Percentiles rank a stretch among this genome's conserved stretches.
Conservation (phyloP, 2,888 invertebrate genomes). For the Nymphalis polychloros region DNA sequence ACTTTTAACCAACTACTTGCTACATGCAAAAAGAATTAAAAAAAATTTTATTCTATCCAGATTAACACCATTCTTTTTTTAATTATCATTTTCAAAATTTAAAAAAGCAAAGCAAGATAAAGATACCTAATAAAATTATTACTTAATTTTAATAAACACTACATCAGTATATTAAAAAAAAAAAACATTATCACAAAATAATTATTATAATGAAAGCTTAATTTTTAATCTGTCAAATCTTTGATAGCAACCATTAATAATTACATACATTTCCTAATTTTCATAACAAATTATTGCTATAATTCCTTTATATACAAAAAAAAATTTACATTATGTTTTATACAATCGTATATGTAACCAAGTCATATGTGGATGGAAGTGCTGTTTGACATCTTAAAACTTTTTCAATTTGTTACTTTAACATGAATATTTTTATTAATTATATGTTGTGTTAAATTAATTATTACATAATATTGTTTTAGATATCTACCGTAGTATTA, state of each 20-base stretch:
- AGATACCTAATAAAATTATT: not conserved
- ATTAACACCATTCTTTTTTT: not conserved
- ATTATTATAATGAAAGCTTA: not conserved
- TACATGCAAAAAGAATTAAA: too few species aligned
- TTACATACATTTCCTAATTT: not conserved
- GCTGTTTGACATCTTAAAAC: too few species aligned
- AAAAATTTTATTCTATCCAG: too few species aligned
- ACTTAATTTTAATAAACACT: not conserved
- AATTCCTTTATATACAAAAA: not conserved
- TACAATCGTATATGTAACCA: not conserved
- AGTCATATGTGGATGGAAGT: too few species aligned
- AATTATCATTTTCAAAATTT: conserved; percentile 1
- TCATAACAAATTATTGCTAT: conserved; percentile 2
- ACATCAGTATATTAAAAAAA: not conserved
- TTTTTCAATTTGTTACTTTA: too few species aligned
- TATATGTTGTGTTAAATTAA: too few species aligned
- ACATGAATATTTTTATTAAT: too few species aligned
- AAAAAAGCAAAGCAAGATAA: not conserved
- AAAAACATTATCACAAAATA: not conserved
- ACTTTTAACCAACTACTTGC: too few species aligned
- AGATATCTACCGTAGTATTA: too few species aligned
- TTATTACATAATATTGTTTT: too few species aligned
- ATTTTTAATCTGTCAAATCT: not conserved
- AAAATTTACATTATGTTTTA: not conserved
- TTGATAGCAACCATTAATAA: not conserved